Evolutionary conservation across 2,888 invertebrate species (phyloP).

Genomic region (Aspidiotus rigidus): DNA sequence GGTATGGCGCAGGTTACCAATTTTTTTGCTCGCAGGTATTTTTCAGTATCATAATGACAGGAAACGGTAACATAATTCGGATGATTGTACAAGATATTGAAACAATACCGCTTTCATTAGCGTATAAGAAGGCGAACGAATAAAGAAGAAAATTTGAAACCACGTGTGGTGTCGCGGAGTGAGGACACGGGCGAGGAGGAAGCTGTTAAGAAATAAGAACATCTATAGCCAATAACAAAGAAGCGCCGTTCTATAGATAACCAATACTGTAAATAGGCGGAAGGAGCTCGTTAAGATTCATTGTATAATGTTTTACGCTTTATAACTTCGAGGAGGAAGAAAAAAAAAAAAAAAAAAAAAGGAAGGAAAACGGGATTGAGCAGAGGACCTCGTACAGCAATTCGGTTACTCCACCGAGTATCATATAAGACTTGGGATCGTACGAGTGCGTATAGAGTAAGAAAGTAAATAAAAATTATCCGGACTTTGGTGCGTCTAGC

Average conservation of each 20-base stretch:
- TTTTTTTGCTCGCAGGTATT: no score
- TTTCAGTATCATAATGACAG: no score
- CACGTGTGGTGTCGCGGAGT: no score
- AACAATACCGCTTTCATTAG: conserved; percentile 1
- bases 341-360: background rate
- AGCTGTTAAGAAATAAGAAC: background rate
- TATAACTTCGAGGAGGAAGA: conserved; percentile 1
- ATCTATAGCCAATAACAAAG: background rate
- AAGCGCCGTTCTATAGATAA: background rate
- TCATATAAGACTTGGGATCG: no score
- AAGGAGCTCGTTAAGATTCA: conserved; percentile 1
- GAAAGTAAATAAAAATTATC: no score
- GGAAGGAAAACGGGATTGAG: background rate
- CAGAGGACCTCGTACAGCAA: no score
- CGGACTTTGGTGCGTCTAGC: no score
- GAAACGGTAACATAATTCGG: no score
- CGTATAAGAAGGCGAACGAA: background rate
- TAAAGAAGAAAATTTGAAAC: no score
- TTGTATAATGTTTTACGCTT: background rate
- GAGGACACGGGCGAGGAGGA: background rate
- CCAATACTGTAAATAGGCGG: background rate
- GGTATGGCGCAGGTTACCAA: no score
- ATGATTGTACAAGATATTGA: background rate
- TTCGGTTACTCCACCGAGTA: no score
- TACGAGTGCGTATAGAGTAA: no score